Percentiles rank a stretch among this genome's conserved stretches.
Conservation (phyloP, 2,797 vertebrate genomes). For the Erpetoichthys calabaricus region DNA sequence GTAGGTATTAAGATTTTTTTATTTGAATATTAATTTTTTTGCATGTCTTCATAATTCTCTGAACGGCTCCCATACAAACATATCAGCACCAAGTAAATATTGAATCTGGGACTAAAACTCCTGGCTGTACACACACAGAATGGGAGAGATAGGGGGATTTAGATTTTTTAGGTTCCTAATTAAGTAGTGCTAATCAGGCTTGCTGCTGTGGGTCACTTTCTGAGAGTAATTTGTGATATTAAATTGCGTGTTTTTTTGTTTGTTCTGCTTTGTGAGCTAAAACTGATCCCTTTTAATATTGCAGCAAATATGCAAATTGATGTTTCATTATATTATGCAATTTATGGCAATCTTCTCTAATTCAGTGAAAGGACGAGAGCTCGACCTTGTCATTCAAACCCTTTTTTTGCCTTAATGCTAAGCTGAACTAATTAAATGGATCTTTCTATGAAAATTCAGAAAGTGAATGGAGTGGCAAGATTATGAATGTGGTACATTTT, state of each 20-base stretch:
- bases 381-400: slow-evolving; percentile 93
- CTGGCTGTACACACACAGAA: slow-evolving; percentile 58
- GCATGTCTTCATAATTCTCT: slow-evolving; percentile 61
- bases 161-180: slow-evolving; percentile 90
- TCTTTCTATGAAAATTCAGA: slow-evolving; percentile 54
- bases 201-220: slow-evolving; percentile 85
- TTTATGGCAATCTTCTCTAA: slow-evolving; percentile 87
- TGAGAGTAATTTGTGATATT: slow-evolving; percentile 97
- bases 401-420: slow-evolving; percentile 42
- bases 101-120: slow-evolving; percentile 88
- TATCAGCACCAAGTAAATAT: slow-evolving; percentile 98
- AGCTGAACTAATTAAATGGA: slow-evolving; percentile 78
- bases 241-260: slow-evolving; percentile 90
- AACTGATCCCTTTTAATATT: slow-evolving; percentile 99
- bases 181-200: slow-evolving; percentile 96
- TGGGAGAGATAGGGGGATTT: slow-evolving; percentile 68
- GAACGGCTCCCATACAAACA: slow-evolving; percentile 81
- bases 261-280: slow-evolving; percentile 85
- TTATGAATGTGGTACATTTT: slow-evolving; percentile 55
- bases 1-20: slow-evolving; percentile 62
- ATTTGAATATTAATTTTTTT: slow-evolving; percentile 62
- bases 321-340: slow-evolving; percentile 91
- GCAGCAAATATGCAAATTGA: slow-evolving; percentile 93
- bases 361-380: slow-evolving; percentile 89
- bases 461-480: slow-evolving; percentile 38